Conservation (phyloP, 2,797 vertebrate genomes). For the Urocyon cinereoargenteus region DNA sequence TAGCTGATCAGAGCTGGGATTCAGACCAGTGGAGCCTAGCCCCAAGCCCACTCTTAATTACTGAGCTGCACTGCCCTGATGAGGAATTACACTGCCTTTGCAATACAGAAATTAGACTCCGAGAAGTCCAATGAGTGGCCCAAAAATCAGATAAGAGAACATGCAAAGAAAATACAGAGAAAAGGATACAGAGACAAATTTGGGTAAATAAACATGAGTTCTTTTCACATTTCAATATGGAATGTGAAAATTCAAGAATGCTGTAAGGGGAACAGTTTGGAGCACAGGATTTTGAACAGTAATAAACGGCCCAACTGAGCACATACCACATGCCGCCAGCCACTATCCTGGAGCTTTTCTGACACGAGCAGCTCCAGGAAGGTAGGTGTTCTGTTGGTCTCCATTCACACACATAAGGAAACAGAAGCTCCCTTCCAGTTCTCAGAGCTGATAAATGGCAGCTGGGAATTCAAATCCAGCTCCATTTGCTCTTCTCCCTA, state of each 20-base stretch:
- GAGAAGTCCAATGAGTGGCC: neutral
- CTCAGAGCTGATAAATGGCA: neutral
- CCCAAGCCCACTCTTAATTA: neutral
- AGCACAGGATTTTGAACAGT: neutral
- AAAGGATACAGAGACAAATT: neutral
- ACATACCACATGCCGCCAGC: fast-evolving
- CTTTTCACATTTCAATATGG: neutral
- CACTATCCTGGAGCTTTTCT: neutral
- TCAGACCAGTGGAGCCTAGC: neutral
- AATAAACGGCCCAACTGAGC: neutral
- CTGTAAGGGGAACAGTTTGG: neutral
- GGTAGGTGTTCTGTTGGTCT: too few relatives aligned
- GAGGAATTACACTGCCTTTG: neutral
- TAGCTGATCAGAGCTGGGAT: neutral
- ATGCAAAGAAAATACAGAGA: neutral
- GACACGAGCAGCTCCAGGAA: neutral
- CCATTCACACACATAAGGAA: neutral
- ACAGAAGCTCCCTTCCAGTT: neutral
- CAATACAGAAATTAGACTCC: neutral
- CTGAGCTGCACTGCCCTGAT: neutral
- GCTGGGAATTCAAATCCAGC: neutral
- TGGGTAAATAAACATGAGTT: neutral
- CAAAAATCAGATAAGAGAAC: neutral
- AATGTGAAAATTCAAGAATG: neutral
- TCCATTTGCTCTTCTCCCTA: neutral